Evolutionary conservation across 1,140 invertebrate species (phyloP).

Genomic region (Lucilia cuprina): DNA sequence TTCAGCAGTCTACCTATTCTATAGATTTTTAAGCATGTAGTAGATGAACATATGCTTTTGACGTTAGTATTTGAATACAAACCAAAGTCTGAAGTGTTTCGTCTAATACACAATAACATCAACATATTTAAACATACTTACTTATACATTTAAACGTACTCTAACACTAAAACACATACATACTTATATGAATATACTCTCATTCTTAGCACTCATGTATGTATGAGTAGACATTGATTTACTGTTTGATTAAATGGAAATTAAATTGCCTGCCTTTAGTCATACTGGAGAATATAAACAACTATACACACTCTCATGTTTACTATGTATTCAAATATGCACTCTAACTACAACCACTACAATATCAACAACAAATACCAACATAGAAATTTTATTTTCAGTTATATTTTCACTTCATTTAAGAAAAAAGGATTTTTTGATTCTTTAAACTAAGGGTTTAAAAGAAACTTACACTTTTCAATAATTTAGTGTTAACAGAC

Average conservation of each 20-base stretch:
- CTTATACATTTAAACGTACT: background rate
- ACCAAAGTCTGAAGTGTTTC: background rate
- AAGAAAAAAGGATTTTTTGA: too few relatives aligned
- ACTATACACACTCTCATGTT: too few relatives aligned
- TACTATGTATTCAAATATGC: too few relatives aligned
- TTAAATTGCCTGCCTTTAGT: background rate
- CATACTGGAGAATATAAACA: background rate
- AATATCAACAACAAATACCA: background rate
- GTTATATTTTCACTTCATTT: too few relatives aligned
- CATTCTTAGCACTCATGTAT: background rate
- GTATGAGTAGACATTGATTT: conserved; percentile 2
- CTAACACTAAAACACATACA: background rate
- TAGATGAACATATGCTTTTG: background rate
- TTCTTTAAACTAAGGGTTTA: too few relatives aligned
- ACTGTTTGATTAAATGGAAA: background rate
- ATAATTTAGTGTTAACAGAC: too few relatives aligned
- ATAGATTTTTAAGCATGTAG: too few relatives aligned
- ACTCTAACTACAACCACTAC: background rate
- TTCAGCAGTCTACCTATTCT: too few relatives aligned
- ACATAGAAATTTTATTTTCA: too few relatives aligned
- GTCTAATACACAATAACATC: background rate
- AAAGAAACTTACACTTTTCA: too few relatives aligned
- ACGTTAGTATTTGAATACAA: background rate
- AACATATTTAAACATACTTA: background rate
- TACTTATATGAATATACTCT: too few relatives aligned